Percentiles rank a stretch among this genome's conserved stretches.
These are phyloP conservation scores for Phengaris alcon DNA, from an alignment of 2,888 invertebrate species.

Conservation along the genomic window DNA sequence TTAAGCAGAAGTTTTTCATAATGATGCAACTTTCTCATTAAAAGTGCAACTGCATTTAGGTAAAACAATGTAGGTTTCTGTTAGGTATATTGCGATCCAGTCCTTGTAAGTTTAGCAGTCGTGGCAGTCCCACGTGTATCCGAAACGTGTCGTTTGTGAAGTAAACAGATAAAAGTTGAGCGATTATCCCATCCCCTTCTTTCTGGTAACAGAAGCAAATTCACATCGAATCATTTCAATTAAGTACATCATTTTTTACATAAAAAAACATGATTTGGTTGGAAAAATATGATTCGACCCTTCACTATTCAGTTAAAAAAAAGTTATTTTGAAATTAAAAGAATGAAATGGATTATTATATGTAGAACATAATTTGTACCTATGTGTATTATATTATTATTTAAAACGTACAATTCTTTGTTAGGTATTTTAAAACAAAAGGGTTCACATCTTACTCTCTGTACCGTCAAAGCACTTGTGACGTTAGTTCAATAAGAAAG, in stretches of 20 bases:
- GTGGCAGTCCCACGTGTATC: slow-evolving; percentile 1
- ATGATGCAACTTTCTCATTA: neutral
- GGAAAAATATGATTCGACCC: too few relatives aligned
- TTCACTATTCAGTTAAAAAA: too few relatives aligned
- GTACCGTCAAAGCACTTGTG: neutral
- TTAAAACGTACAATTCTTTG: too few relatives aligned
- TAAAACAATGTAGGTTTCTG: neutral
- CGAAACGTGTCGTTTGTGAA: neutral
- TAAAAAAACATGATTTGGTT: too few relatives aligned
- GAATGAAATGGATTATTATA: too few relatives aligned
- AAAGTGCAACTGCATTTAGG: neutral
- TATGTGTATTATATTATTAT: too few relatives aligned
- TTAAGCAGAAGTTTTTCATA: neutral
- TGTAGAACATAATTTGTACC: too few relatives aligned
- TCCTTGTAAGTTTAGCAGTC: neutral
- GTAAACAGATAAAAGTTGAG: neutral
- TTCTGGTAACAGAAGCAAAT: neutral
- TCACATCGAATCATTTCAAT: neutral
- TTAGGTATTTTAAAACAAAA: too few relatives aligned
- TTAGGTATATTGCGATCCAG: neutral
- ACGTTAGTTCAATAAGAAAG: neutral
- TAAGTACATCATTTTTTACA: too few relatives aligned
- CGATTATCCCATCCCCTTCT: neutral
- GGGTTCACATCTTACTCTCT: neutral
- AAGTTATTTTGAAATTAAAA: too few relatives aligned